phyloP scores from a whole-genome alignment of 2,888 invertebrate genomes.

The Lasioglossum calceatum region DNA sequence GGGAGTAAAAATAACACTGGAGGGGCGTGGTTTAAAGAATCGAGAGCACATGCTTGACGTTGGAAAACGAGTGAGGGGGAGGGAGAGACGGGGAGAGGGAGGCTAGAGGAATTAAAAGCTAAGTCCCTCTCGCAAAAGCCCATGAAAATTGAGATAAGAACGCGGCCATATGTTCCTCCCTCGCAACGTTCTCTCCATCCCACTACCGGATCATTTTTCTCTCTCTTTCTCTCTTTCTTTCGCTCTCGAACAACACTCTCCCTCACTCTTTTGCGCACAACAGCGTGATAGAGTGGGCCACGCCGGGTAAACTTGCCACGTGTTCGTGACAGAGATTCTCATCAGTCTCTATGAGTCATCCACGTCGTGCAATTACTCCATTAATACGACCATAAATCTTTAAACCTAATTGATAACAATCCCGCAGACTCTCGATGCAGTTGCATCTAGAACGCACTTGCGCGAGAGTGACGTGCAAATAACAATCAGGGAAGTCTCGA shows the following conservation, averaged over 20 bases:
- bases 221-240: not conserved
- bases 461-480: not conserved
- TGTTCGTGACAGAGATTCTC: constrained; percentile 47
- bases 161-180: constrained; percentile 53
- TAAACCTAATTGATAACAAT: not conserved
- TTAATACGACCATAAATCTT: not conserved
- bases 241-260: constrained; percentile 3
- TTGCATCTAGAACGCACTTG: not conserved
- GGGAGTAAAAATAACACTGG: constrained; percentile 25
- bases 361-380: constrained; percentile 18
- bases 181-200: constrained; percentile 32
- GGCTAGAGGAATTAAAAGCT: constrained; percentile 37
- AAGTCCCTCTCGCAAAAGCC: constrained; percentile 38
- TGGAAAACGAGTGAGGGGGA: not conserved
- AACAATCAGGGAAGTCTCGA: not conserved
- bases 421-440: not conserved
- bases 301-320: constrained; percentile 44
- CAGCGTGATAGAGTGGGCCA: constrained; percentile 8
- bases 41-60: constrained; percentile 41
- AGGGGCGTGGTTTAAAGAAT: constrained; percentile 30
- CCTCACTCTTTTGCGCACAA: not conserved
- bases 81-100: not conserved
- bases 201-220: constrained; percentile 14
- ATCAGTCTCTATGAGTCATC: constrained; percentile 30
- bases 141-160: constrained; percentile 57